Evolutionary conservation across 2,797 vertebrate species (phyloP).

Genomic region (Thaleichthys pacificus): DNA sequence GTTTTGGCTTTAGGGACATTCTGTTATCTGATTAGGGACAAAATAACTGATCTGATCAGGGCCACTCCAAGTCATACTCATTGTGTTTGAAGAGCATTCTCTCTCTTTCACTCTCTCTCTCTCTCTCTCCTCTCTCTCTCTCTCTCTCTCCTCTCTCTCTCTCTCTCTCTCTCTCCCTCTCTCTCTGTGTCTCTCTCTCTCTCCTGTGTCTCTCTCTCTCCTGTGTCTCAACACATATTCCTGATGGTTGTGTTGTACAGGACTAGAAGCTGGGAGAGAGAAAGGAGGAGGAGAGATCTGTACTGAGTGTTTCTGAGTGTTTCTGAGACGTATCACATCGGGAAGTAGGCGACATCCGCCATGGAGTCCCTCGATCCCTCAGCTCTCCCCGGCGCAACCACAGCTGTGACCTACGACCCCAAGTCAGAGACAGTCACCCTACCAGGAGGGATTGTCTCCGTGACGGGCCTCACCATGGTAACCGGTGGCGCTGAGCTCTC

Average conservation of each 20-base stretch:
- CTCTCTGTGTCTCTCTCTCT: too few species aligned
- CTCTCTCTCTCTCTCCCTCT: too few species aligned
- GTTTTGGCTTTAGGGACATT: background rate
- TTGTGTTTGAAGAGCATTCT: background rate
- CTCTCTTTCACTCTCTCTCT: too few species aligned
- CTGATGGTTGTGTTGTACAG: constrained; percentile 7
- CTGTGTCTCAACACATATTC: background rate
- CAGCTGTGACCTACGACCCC: constrained; percentile 65
- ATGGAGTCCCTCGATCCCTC: constrained; percentile 67
- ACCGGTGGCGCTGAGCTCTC: constrained; percentile 77
- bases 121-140: too few species aligned
- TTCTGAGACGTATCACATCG: constrained; percentile 1
- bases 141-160: too few species aligned
- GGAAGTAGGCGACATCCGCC: constrained; percentile 30
- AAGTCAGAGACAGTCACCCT: constrained; percentile 68
- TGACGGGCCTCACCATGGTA: constrained; percentile 72
- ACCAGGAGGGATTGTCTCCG: constrained; percentile 71
- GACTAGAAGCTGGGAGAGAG: background rate
- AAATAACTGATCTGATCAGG: too few species aligned
- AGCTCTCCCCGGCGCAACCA: constrained; percentile 37
- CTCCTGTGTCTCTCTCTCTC: too few species aligned
- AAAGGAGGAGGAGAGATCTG: background rate
- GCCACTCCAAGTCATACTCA: too few species aligned
- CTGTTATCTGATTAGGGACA: background rate
- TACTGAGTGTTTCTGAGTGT: background rate